Percentiles rank a stretch among this genome's conserved stretches.
These are phyloP conservation scores for Hypsopygia costalis DNA, from an alignment of 2,888 invertebrate genomes.

Conservation along the genomic window DNA sequence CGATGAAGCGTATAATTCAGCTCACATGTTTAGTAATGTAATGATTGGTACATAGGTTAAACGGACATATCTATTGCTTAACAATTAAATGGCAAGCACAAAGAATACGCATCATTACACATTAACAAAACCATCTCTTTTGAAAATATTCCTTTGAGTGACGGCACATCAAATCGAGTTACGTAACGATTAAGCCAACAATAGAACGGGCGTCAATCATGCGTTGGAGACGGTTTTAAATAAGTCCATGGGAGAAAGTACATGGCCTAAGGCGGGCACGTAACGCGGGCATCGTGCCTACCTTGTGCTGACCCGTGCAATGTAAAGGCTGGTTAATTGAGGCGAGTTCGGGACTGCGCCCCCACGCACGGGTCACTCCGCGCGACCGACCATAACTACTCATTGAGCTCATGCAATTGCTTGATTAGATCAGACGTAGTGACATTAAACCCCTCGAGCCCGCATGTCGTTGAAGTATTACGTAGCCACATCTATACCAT, in stretches of 20 bases:
- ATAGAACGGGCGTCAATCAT: conserved; percentile 64
- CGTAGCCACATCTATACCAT: neutral
- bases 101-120: conserved; percentile 73
- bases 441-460: conserved; percentile 9
- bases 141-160: conserved; percentile 63
- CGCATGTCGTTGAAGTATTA: neutral
- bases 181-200: conserved; percentile 63
- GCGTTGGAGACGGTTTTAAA: conserved; percentile 75
- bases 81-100: conserved; percentile 74
- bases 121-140: conserved; percentile 67
- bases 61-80: conserved; percentile 60
- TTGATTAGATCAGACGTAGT: conserved; percentile 32
- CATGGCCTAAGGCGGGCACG: conserved; percentile 47
- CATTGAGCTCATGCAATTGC: conserved; percentile 24
- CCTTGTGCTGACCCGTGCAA: conserved; percentile 25
- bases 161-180: conserved; percentile 67
- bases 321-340: conserved; percentile 55
- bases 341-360: conserved; percentile 28
- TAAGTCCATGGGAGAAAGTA: conserved; percentile 74
- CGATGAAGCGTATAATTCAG: conserved; percentile 34
- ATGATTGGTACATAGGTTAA: conserved; percentile 56
- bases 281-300: conserved; percentile 31
- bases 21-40: conserved; percentile 44
- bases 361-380: conserved; percentile 40
- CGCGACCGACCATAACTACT: conserved; percentile 11